Evolutionary conservation across 2,888 invertebrate genomes (phyloP).

Genomic region (Suillia variegata): DNA sequence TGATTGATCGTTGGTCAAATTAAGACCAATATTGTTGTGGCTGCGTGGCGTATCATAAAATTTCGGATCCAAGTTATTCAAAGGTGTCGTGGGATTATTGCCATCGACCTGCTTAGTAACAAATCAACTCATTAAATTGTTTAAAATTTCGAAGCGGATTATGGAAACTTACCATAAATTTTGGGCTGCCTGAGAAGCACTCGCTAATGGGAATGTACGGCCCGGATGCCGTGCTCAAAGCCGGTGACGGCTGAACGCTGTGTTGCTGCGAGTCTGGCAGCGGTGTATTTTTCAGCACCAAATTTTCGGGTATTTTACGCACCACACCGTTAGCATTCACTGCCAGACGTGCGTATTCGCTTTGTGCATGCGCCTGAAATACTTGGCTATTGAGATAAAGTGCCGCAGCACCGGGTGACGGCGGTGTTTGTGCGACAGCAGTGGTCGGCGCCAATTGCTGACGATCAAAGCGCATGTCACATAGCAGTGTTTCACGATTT

Average conservation of each 20-base stretch:
- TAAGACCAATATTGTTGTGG: constrained; percentile 60
- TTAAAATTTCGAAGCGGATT: no score
- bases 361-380: constrained; percentile 15
- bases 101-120: constrained; percentile 35
- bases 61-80: constrained; percentile 64
- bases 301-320: constrained; percentile 60
- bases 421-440: constrained; percentile 41
- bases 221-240: constrained; percentile 72
- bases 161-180: constrained; percentile 44
- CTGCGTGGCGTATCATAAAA: constrained; percentile 64
- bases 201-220: constrained; percentile 93
- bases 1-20: constrained; percentile 61
- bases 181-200: constrained; percentile 81
- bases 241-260: constrained; percentile 66
- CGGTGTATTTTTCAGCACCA: constrained; percentile 54
- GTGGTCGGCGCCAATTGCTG: constrained; percentile 32
- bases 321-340: constrained; percentile 50
- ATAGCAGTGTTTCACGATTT: constrained; percentile 55
- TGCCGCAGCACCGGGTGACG: constrained; percentile 43
- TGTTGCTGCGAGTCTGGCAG: constrained; percentile 47
- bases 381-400: constrained; percentile 39
- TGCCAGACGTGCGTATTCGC: constrained; percentile 38
- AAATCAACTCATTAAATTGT: neutral
- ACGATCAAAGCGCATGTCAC: constrained; percentile 49
- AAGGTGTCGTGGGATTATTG: constrained; percentile 52